Evolutionary conservation across 2,113 vertebrate genomes (phyloP).

Genomic region (Podilymbus podiceps): DNA sequence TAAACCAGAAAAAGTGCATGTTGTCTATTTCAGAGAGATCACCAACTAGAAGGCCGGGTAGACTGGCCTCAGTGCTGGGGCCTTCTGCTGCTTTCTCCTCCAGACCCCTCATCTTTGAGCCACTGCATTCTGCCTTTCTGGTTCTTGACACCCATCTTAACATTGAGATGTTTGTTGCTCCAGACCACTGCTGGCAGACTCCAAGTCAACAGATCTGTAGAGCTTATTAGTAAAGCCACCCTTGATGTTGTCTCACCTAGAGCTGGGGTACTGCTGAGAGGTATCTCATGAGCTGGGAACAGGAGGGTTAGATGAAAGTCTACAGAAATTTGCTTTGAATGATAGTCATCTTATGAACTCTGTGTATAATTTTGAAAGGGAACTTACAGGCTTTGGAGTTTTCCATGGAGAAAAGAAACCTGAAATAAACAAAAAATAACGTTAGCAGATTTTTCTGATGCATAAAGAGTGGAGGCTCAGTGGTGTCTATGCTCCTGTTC

Average conservation of each 20-base stretch:
- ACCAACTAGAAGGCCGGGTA: not conserved
- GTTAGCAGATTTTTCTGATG: slow-evolving; percentile 62
- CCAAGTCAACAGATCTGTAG: not conserved
- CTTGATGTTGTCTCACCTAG: not conserved
- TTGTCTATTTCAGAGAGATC: not conserved
- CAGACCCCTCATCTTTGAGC: not conserved
- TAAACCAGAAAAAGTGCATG: not conserved
- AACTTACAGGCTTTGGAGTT: slow-evolving; percentile 97
- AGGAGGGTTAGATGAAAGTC: not conserved
- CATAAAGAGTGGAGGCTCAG: not conserved
- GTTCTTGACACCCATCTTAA: not conserved
- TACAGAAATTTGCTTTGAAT: not conserved
- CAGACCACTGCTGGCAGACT: not conserved
- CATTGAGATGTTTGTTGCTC: not conserved
- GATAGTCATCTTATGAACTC: not conserved
- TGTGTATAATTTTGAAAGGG: slow-evolving; percentile 49
- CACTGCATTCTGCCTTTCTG: not conserved
- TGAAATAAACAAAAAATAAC: slow-evolving; percentile 86
- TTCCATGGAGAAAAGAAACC: slow-evolving; percentile 99
- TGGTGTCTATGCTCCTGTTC: not conserved
- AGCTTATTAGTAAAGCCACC: not conserved
- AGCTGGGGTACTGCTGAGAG: not conserved
- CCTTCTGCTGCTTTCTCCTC: not conserved
- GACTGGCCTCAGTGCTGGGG: not conserved
- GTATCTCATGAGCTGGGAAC: not conserved